Evolutionary conservation across 2,888 invertebrate genomes (phyloP), one percentile per base, ranked within the genome.

Genomic region (Cyaniris semiargus): DNA sequence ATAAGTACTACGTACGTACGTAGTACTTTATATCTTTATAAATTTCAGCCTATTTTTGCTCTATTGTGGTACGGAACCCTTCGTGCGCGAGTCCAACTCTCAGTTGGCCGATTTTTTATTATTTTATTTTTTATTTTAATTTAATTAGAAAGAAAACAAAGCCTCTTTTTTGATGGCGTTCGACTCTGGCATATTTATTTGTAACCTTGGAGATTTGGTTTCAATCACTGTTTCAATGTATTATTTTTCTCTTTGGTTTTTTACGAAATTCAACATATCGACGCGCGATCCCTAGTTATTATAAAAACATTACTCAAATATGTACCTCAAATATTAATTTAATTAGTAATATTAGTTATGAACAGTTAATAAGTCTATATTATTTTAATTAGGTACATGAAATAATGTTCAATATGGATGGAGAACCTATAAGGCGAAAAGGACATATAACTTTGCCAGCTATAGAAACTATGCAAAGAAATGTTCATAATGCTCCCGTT

Each of bases 401-500:
- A 23, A 60, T 23, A 23, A 76, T 23, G 18, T 34, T 31, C 44
- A 77, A 58, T 27, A 81, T 80, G 78, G 80, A 80, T 15, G 80
- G 78, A 60, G 78, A 78, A 38, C 79, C 80, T 76, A 21, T 77
- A 18, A 85, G 79, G 78, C 84, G 85, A 34, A 84, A 82, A 77
- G 79, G 81, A 10, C 75, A 79, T 3, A 78, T 84, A 21, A 81
- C 86, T 66, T 85, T 94, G 77, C 93, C 93, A 60, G 91, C 93
- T 1, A 89, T 93, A 78, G 90, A 92, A 81, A 90, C 87, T 18
- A 80, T 93, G 66, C 92, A 92, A 80, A 86, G 90, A 81, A 93
- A 93, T 87, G 85, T 91, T 72, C 86, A 86, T 31, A 82, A 86
- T 81, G 87, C 85, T 23, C 93, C 93, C 3, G 89, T 87, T 13